Conservation (phyloP, 2,113 vertebrate species). For the Apodemus sylvaticus region DNA sequence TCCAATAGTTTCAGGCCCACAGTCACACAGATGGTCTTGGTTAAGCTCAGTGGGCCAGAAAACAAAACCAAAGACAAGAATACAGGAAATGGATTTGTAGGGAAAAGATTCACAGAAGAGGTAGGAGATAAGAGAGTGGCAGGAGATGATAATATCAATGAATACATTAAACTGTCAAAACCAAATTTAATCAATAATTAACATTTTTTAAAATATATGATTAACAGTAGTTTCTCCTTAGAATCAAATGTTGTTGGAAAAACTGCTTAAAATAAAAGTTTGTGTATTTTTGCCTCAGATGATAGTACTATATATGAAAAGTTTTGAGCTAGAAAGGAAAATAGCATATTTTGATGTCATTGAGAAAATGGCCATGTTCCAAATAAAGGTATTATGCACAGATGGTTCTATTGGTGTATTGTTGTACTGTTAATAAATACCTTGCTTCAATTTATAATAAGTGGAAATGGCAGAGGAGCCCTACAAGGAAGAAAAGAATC, state of each 20-base stretch:
- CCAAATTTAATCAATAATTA: background rate
- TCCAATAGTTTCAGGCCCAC: background rate
- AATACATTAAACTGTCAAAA: background rate
- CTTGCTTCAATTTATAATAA: conserved; percentile 11
- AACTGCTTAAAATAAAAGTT: background rate
- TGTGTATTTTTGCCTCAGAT: conserved; percentile 47
- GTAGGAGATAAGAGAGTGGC: no score
- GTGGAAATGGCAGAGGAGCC: background rate
- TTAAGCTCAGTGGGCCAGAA: background rate
- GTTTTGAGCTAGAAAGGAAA: background rate
- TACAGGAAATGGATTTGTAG: background rate
- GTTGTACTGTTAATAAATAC: conserved; percentile 37
- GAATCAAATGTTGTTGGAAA: background rate
- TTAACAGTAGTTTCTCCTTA: background rate
- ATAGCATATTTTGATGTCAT: background rate
- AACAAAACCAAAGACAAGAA: background rate
- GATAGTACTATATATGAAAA: background rate
- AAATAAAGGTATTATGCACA: background rate
- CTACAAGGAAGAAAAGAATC: background rate
- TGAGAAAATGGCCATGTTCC: background rate
- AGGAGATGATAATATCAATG: no score
- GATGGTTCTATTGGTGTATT: background rate
- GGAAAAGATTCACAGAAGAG: background rate
- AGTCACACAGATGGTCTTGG: background rate
- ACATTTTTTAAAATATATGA: background rate